These are phyloP conservation scores for Solenopsis fugax DNA, from an alignment of 1,140 invertebrate species.

Conservation along the genomic window DNA sequence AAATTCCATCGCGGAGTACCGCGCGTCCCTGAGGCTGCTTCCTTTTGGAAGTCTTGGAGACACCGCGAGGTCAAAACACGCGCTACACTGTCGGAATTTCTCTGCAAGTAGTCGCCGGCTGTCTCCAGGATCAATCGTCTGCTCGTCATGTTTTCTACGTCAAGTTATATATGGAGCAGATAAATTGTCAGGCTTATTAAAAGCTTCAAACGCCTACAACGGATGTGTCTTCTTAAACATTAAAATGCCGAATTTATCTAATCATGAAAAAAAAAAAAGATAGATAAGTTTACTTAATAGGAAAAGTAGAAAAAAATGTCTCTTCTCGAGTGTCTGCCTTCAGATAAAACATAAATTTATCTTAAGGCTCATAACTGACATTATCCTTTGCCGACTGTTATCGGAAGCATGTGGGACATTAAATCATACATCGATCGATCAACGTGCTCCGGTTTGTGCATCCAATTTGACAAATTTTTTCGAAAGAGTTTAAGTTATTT, in stretches of 20 bases:
- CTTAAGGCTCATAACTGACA: neutral
- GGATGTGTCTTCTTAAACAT: neutral
- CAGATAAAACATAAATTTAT: constrained; percentile 1
- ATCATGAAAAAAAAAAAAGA: neutral
- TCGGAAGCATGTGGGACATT: neutral
- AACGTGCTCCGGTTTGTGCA: neutral
- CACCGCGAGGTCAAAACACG: constrained; percentile 47
- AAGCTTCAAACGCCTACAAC: neutral
- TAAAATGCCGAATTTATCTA: neutral
- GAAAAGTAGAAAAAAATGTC: neutral
- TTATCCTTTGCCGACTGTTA: neutral
- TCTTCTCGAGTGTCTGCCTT: neutral
- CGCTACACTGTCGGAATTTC: constrained; percentile 39
- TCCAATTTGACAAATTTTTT: neutral
- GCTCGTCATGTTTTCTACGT: neutral
- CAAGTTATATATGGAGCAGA: neutral
- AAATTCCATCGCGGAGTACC: constrained; percentile 78
- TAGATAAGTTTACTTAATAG: neutral
- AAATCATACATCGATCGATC: constrained; percentile 8
- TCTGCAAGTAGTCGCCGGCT: constrained; percentile 30
- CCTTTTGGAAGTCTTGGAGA: constrained; percentile 61
- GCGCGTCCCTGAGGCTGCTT: constrained; percentile 69
- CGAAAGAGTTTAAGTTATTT: neutral
- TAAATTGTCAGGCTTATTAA: neutral
- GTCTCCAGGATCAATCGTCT: constrained; percentile 22